Percentiles rank a stretch among this genome's conserved stretches.
phyloP scores from a whole-genome alignment of 2,113 vertebrate species.

The Mesembrinibis cayennensis region DNA sequence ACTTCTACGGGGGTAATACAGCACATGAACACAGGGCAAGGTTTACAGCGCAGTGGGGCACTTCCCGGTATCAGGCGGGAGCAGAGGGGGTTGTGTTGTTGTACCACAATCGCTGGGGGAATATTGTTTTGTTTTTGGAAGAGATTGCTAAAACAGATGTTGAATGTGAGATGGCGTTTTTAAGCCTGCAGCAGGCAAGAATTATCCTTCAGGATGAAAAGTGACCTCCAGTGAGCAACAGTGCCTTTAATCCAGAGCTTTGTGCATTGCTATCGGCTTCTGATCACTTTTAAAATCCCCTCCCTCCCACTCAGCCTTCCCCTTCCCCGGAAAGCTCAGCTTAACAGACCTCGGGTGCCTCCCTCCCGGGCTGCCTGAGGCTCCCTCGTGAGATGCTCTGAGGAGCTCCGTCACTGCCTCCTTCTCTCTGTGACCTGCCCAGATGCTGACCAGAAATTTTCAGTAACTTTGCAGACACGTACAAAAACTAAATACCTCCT shows the following conservation, averaged over 20 bases:
- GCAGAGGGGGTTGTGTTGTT: slow-evolving; percentile 41
- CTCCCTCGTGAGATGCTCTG: background rate
- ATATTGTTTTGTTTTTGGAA: slow-evolving; percentile 73
- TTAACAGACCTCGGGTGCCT: accelerated
- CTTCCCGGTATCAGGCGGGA: slow-evolving; percentile 43
- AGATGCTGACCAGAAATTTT: background rate
- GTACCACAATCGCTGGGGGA: slow-evolving; percentile 67
- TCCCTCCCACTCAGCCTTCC: background rate
- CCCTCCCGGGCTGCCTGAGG: background rate
- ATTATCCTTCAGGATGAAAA: slow-evolving; percentile 29
- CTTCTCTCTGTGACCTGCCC: background rate
- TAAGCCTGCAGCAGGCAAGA: slow-evolving; percentile 48
- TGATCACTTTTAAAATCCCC: background rate
- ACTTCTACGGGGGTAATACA: background rate
- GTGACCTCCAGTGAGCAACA: slow-evolving; percentile 19
- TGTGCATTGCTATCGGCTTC: background rate
- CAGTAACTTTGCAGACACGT: background rate
- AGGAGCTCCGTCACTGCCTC: background rate
- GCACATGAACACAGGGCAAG: slow-evolving; percentile 9
- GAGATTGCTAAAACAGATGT: slow-evolving; percentile 78
- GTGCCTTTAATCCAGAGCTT: slow-evolving; percentile 19
- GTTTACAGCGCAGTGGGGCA: slow-evolving; percentile 8
- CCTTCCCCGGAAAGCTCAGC: background rate
- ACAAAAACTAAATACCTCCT: background rate
- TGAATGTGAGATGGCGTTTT: slow-evolving; percentile 39